phyloP scores from a whole-genome alignment of 1,140 invertebrate species.

The Drosophila paulistorum region DNA sequence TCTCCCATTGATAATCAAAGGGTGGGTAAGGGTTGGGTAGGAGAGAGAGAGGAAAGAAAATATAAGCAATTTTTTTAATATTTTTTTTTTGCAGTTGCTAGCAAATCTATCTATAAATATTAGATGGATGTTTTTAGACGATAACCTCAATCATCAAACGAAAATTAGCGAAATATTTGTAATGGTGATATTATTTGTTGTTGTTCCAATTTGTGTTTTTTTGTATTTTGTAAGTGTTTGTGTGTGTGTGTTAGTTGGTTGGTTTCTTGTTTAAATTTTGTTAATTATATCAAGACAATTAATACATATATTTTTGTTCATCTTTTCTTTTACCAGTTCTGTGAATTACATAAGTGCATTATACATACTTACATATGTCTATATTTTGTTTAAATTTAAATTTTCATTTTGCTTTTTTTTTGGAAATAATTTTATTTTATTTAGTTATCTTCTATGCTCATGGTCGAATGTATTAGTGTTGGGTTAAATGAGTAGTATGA shows the following conservation, averaged over 20 bases:
- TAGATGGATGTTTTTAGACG: neutral
- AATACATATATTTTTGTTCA: slow-evolving; percentile 31
- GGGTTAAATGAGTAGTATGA: too few relatives aligned
- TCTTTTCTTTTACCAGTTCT: slow-evolving; percentile 65
- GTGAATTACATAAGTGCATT: slow-evolving; percentile 68
- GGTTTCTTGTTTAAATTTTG: slow-evolving; percentile 72
- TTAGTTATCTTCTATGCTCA: slow-evolving; percentile 42
- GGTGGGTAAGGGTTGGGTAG: too few relatives aligned
- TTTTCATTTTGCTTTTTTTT: slow-evolving; percentile 32
- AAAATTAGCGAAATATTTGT: slow-evolving; percentile 33
- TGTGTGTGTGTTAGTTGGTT: slow-evolving; percentile 22
- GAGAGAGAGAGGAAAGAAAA: neutral
- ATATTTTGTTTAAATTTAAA: slow-evolving; percentile 37
- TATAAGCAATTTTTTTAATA: neutral
- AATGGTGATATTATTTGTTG: slow-evolving; percentile 1
- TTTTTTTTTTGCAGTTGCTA: neutral
- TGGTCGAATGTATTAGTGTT: neutral
- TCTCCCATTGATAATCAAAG: neutral
- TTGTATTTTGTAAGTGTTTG: slow-evolving; percentile 16
- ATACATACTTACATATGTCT: slow-evolving; percentile 45
- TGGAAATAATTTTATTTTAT: slow-evolving; percentile 37
- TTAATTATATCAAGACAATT: slow-evolving; percentile 69
- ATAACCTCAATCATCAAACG: slow-evolving; percentile 28
- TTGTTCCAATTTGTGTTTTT: neutral
- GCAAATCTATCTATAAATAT: neutral